phyloP scores from a whole-genome alignment of 2,888 invertebrate species.

The Drosophila prolongata region DNA sequence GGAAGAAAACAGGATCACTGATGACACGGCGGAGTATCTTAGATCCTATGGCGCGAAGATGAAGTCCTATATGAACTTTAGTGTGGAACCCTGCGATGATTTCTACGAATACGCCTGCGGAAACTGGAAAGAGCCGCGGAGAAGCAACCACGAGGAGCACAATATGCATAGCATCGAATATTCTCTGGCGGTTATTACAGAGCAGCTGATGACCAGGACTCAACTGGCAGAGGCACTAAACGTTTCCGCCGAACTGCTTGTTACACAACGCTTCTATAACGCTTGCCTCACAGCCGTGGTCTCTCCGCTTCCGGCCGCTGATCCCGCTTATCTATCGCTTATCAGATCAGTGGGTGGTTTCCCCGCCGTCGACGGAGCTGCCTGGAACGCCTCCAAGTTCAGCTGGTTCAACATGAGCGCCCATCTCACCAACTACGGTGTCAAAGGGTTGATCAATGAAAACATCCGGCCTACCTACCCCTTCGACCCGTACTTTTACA shows the following conservation, averaged over 20 bases:
- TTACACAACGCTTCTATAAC: slow-evolving; percentile 74
- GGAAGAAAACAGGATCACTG: slow-evolving; percentile 47
- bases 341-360: slow-evolving; percentile 81
- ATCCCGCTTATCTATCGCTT: slow-evolving; percentile 73
- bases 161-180: slow-evolving; percentile 76
- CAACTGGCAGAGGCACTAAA: slow-evolving; percentile 51
- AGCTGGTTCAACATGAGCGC: slow-evolving; percentile 83
- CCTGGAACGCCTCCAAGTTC: slow-evolving; percentile 72
- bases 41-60: slow-evolving; percentile 69
- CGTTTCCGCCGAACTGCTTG: slow-evolving; percentile 66
- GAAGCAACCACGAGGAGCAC: slow-evolving; percentile 65
- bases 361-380: slow-evolving; percentile 76
- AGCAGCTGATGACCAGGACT: slow-evolving; percentile 53
- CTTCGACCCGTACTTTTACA: slow-evolving; percentile 74
- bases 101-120: slow-evolving; percentile 83
- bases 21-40: slow-evolving; percentile 47
- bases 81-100: slow-evolving; percentile 79
- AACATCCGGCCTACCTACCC: slow-evolving; percentile 64
- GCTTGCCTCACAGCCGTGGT: slow-evolving; percentile 71
- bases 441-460: slow-evolving; percentile 68
- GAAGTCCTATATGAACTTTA: slow-evolving; percentile 79
- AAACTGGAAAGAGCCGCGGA: slow-evolving; percentile 71
- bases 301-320: slow-evolving; percentile 66
- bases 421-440: slow-evolving; percentile 77
- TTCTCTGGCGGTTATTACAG: slow-evolving; percentile 56